A percentile compares a stretch with the other conserved stretches of the same genome.
phyloP scores from a whole-genome alignment of 2,113 vertebrate genomes.

The Gallinago paraguaiae region DNA sequence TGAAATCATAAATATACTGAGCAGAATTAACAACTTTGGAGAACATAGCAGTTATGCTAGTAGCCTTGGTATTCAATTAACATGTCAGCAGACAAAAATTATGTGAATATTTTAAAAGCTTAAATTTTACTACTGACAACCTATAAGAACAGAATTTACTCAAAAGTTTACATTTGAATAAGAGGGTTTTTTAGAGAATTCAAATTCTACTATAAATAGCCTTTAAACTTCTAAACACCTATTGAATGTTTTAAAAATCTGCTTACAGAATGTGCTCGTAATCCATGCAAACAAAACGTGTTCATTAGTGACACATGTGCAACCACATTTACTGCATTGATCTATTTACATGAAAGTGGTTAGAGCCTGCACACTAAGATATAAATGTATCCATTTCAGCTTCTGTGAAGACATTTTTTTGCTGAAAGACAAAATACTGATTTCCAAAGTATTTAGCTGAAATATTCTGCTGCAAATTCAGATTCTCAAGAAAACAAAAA shows the following conservation, averaged over 20 bases:
- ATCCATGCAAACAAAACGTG: neutral
- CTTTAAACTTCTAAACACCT: neutral
- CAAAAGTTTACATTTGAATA: neutral
- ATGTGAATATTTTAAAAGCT: neutral
- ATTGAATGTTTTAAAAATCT: neutral
- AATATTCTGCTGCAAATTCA: neutral
- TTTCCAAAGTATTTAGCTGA: neutral
- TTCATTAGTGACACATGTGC: neutral
- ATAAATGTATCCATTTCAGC: neutral
- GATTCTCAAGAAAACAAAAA: neutral
- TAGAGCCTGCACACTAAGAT: neutral
- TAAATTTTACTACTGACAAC: neutral
- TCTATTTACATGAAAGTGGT: neutral
- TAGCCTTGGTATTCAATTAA: neutral
- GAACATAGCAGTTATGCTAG: neutral
- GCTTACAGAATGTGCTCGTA: neutral
- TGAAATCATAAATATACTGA: constrained; percentile 30
- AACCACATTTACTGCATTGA: neutral
- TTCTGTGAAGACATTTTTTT: neutral
- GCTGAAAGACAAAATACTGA: neutral
- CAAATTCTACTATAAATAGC: neutral
- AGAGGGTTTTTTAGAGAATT: neutral
- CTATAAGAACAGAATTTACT: neutral
- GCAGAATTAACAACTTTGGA: constrained; percentile 26
- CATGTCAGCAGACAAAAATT: neutral